Conservation (phyloP, 1,140 invertebrate genomes). For the Centruroides vittatus region DNA sequence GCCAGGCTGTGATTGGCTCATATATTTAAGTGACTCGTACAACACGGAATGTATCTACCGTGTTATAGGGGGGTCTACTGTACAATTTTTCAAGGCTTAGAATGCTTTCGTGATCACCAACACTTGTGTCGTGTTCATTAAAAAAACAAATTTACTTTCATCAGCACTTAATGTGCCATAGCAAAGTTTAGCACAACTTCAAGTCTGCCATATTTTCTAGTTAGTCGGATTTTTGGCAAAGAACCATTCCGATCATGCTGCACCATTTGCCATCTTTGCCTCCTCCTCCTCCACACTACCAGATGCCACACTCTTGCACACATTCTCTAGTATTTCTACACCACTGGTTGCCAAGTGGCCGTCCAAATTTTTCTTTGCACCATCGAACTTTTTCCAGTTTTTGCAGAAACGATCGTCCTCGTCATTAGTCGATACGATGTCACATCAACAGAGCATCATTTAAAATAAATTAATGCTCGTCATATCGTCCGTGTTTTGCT, state of each 20-base stretch:
- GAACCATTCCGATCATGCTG: no score
- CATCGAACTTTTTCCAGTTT: background rate
- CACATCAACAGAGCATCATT: no score
- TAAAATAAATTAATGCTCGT: no score
- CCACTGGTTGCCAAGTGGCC: background rate
- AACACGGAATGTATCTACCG: no score
- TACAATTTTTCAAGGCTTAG: background rate
- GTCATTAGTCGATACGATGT: background rate
- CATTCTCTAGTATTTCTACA: background rate
- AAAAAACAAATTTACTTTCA: background rate
- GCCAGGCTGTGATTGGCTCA: no score
- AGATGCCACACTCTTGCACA: background rate
- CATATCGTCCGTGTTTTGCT: no score
- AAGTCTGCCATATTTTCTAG: background rate
- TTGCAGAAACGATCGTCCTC: background rate
- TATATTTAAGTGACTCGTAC: no score
- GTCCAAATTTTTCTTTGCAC: background rate
- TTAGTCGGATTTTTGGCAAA: no score
- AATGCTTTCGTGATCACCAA: background rate
- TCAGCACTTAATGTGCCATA: background rate
- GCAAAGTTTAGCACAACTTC: background rate
- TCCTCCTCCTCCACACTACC: background rate
- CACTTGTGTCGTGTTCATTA: background rate
- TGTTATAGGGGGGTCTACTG: no score
- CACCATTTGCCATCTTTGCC: no score